phyloP scores from a whole-genome alignment of 2,888 invertebrate genomes.

The Agrochola litura region DNA sequence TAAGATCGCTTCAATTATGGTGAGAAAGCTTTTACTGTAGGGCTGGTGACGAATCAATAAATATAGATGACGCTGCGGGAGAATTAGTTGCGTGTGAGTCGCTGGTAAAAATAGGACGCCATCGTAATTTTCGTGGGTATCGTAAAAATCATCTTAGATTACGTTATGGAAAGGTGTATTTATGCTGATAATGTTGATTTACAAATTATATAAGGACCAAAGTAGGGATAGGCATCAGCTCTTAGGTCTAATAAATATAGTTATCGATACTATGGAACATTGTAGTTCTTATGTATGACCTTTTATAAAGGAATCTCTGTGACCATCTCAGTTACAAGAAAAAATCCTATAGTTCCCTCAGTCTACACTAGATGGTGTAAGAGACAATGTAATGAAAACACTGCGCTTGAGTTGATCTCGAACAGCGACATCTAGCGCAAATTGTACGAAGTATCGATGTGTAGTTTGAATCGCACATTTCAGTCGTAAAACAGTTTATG shows the following conservation, averaged over 20 bases:
- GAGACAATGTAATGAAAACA: neutral
- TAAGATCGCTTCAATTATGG: constrained; percentile 63
- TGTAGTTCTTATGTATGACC: neutral
- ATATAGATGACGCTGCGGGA: constrained; percentile 33
- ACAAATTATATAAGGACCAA: neutral
- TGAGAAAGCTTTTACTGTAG: constrained; percentile 36
- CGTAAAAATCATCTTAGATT: neutral
- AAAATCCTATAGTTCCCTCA: neutral
- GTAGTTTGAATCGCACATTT: constrained; percentile 15
- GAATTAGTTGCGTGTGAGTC: neutral
- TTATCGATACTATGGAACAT: neutral
- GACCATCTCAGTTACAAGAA: too few relatives aligned
- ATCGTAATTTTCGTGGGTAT: neutral
- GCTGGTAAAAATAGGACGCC: constrained; percentile 18
- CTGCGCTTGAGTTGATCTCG: constrained; percentile 24
- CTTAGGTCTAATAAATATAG: neutral
- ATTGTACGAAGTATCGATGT: constrained; percentile 17
- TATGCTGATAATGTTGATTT: neutral
- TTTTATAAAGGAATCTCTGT: neutral
- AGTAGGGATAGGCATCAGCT: neutral
- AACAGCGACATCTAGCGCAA: constrained; percentile 59
- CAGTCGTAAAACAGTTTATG: constrained; percentile 35
- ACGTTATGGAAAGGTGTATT: neutral
- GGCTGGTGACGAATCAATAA: constrained; percentile 47
- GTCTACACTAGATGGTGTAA: constrained; percentile 30